Conservation (phyloP, 1,140 invertebrate species). For the Drosophila pseudoananassae region DNA sequence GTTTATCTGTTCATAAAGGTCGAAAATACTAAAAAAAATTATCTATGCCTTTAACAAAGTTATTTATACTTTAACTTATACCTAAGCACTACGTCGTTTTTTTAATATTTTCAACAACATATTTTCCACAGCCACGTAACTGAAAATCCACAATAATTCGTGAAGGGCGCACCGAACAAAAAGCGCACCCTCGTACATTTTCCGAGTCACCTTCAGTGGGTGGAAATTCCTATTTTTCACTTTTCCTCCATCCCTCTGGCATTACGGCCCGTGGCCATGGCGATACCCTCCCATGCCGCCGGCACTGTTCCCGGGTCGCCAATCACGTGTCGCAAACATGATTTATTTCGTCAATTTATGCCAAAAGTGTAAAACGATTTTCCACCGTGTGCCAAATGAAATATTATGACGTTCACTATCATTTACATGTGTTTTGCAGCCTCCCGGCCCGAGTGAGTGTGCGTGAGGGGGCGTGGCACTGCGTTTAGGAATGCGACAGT, state of each 20-base stretch:
- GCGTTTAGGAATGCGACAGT: slow-evolving; percentile 48
- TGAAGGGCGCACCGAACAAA: not conserved
- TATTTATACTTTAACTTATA: not conserved
- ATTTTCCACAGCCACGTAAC: not conserved
- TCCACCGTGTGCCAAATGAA: slow-evolving; percentile 66
- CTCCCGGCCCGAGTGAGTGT: slow-evolving; percentile 3
- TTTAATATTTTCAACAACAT: not conserved
- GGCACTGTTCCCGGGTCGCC: slow-evolving; percentile 24
- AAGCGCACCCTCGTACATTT: slow-evolving; percentile 1
- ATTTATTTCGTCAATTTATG: slow-evolving; percentile 81
- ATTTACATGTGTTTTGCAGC: slow-evolving; percentile 52
- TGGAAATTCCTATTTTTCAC: slow-evolving; percentile 24
- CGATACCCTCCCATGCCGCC: not conserved
- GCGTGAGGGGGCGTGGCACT: slow-evolving; percentile 46
- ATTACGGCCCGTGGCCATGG: not conserved
- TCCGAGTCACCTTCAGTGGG: not conserved
- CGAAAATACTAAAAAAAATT: not conserved
- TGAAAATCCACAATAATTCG: too few relatives aligned
- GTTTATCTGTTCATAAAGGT: not conserved
- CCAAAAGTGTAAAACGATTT: slow-evolving; percentile 70
- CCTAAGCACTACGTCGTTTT: not conserved
- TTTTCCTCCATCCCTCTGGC: slow-evolving; percentile 30
- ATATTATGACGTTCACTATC: slow-evolving; percentile 68
- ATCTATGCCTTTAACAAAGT: not conserved
- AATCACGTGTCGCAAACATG: slow-evolving; percentile 71